Evolutionary conservation across 2,888 invertebrate species (phyloP).

Genomic region (Lacanobia wlatinum): DNA sequence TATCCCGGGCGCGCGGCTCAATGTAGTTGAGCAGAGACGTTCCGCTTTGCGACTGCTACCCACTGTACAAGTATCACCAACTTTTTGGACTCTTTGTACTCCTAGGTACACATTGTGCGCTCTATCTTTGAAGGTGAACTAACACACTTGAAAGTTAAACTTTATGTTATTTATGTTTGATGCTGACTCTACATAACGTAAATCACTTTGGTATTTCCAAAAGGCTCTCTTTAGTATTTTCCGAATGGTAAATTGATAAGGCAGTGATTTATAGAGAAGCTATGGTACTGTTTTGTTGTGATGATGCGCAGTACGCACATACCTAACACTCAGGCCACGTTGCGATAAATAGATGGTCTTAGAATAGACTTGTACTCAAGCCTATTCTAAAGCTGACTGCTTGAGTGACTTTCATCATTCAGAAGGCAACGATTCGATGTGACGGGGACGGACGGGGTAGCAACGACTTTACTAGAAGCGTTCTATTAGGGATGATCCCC

Average conservation of each 20-base stretch:
- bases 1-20: slow-evolving; percentile 59
- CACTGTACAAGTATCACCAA: slow-evolving; percentile 30
- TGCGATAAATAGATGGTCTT: not conserved
- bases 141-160: slow-evolving; percentile 40
- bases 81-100: slow-evolving; percentile 55
- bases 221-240: not conserved
- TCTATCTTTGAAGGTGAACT: slow-evolving; percentile 55
- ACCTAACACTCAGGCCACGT: not conserved
- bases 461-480: no score
- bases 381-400: no score
- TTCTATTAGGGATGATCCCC: no score
- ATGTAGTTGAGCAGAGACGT: slow-evolving; percentile 46
- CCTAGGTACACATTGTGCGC: slow-evolving; percentile 35
- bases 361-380: not conserved
- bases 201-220: not conserved
- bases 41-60: slow-evolving; percentile 42
- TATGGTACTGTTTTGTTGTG: not conserved
- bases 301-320: not conserved
- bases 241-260: not conserved
- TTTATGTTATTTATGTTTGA: slow-evolving; percentile 21
- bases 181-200: slow-evolving; percentile 10
- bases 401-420: not conserved
- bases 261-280: not conserved
- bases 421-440: no score
- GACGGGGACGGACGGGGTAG: no score